These are phyloP conservation scores for Aplodontia rufa DNA, from an alignment of 2,113 vertebrate genomes.

Conservation along the genomic window DNA sequence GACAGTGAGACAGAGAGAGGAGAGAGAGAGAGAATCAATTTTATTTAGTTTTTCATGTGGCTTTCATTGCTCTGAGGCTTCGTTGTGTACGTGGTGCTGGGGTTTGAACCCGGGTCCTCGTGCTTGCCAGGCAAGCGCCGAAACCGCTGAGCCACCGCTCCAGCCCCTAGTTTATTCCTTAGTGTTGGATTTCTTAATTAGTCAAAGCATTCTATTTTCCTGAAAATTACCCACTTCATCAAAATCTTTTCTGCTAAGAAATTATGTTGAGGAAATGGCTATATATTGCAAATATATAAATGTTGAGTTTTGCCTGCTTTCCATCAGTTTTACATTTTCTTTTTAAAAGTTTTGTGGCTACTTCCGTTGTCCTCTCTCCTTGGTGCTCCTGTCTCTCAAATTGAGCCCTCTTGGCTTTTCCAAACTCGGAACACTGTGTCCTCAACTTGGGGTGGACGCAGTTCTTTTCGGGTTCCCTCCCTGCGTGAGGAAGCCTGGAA, in stretches of 20 bases:
- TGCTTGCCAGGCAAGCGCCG: no score
- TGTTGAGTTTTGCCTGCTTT: background rate
- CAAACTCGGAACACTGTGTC: background rate
- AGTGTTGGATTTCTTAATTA: background rate
- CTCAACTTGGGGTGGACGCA: background rate
- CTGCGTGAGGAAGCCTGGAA: background rate
- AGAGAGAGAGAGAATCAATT: no score
- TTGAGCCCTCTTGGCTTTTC: background rate
- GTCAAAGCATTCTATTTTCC: background rate
- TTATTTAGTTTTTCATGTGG: no score
- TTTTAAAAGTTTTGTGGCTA: background rate
- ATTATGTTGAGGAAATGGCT: background rate
- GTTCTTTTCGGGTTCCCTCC: background rate
- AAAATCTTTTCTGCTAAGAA: background rate
- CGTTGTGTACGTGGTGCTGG: no score
- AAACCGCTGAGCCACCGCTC: no score
- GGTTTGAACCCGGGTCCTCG: no score
- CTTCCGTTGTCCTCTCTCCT: background rate
- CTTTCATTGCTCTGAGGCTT: no score
- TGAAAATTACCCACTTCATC: background rate
- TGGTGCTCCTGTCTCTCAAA: background rate
- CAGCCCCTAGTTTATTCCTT: background rate
- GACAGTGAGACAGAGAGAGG: no score
- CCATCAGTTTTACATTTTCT: background rate
- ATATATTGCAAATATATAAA: background rate